Percentiles rank a stretch among this genome's conserved stretches.
These are phyloP conservation scores for Digitonthophagus gazella DNA, from an alignment of 2,888 invertebrate genomes.

Conservation along the genomic window DNA sequence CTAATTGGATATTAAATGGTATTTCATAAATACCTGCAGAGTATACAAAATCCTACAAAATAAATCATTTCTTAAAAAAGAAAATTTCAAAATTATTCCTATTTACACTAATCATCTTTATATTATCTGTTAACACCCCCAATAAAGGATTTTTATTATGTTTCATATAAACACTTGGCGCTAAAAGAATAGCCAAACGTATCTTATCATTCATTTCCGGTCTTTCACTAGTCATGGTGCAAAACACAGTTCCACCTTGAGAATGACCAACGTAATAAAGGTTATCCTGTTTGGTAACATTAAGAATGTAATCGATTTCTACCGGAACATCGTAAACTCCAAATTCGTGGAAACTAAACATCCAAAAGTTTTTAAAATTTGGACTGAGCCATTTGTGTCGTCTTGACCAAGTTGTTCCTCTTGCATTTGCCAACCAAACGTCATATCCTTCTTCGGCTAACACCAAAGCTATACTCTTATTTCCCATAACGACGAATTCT, in stretches of 20 bases:
- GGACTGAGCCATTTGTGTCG: not conserved
- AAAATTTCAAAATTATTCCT: too few species aligned
- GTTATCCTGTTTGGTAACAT: conserved; percentile 56
- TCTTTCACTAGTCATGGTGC: conserved; percentile 61
- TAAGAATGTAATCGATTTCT: conserved; percentile 69
- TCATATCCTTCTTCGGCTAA: conserved; percentile 4
- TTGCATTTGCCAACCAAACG: conserved; percentile 11
- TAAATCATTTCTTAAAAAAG: too few species aligned
- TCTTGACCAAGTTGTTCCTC: conserved; percentile 8
- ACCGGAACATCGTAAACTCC: conserved; percentile 75
- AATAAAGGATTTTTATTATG: not conserved
- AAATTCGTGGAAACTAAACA: conserved; percentile 69
- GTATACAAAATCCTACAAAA: not conserved
- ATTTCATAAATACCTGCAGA: not conserved
- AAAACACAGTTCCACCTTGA: conserved; percentile 68
- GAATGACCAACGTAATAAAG: conserved; percentile 80
- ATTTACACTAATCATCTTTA: not conserved
- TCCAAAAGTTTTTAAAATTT: conserved; percentile 9
- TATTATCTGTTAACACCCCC: not conserved
- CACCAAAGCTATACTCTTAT: conserved; percentile 49
- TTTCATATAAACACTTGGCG: not conserved
- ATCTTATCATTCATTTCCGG: conserved; percentile 43
- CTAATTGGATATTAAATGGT: not conserved
- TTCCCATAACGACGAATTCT: conserved; percentile 57
- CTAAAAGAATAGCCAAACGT: not conserved